Conservation (phyloP, 2,113 vertebrate species). For the Abramis brama region DNA sequence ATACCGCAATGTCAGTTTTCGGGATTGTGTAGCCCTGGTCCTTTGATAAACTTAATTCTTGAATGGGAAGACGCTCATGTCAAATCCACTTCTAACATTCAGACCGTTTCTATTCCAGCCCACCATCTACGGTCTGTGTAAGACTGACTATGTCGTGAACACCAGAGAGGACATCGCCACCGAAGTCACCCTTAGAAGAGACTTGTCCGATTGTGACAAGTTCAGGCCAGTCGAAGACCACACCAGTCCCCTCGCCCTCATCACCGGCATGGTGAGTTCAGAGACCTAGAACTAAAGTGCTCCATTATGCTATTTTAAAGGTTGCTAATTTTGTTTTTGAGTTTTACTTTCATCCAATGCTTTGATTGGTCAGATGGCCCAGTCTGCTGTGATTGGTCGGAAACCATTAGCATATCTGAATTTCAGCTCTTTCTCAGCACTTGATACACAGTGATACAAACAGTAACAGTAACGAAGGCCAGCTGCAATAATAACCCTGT, state of each 20-base stretch:
- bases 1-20: no score
- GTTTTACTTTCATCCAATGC: no score
- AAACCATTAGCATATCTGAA: no score
- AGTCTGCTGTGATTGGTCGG: no score
- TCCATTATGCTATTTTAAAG: no score
- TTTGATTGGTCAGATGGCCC: no score
- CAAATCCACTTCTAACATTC: not conserved
- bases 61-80: not conserved
- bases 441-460: no score
- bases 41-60: not conserved
- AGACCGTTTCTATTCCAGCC: constrained; percentile 71
- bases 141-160: constrained; percentile 77
- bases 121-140: constrained; percentile 88
- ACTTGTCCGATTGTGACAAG: constrained; percentile 82
- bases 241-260: constrained; percentile 86
- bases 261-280: constrained; percentile 83
- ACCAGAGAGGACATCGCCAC: constrained; percentile 76
- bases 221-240: constrained; percentile 81
- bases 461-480: no score
- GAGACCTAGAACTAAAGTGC: not conserved
- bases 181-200: constrained; percentile 81
- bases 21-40: constrained; percentile 60
- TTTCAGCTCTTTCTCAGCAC: no score
- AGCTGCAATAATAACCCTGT: no score
- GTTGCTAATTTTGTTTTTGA: no score